Evolutionary conservation across 2,797 vertebrate genomes (phyloP), one percentile per base, ranked within the genome.

Genomic region (Spizella passerina): DNA sequence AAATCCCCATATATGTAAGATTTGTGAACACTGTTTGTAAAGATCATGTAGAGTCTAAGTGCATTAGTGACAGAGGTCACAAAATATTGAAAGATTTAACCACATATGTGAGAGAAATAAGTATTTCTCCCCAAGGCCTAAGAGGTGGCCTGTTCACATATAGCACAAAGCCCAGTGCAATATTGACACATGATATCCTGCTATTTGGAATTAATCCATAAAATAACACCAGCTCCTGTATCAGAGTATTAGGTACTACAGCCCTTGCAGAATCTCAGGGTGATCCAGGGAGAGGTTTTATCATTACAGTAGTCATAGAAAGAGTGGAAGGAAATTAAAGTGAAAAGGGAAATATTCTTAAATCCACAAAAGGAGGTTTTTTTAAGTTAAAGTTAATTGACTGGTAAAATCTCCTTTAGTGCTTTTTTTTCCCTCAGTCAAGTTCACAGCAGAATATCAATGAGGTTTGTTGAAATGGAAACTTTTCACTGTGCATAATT

Each of bases 401-500:
- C 68, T 84, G 34, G 83, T 72, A 93, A 88, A 93, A 92, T 88
- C 49, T 94, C 85, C 49, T 86, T 92, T 87, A 96, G 79, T 96
- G 86, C 22, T 63, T 82, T 61, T 78, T 64, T 66, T 23, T 4
- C 1, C 5, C 44, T 56, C 76, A 95, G 92, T 97, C 89, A 97
- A 97, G 79, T 90, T 96, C 88, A 83, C 52, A 85, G 92, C 79
- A 93, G 95, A 97, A 96, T 97, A 96, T 88, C 96, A 97, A 97
- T 82, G 93, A 97, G 88, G 64, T 55, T 96, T 94, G 69, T 88
- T 97, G 94, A 97, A 98, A 97, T 92, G 87, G 91, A 97, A 98
- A 96, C 92, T 95, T 96, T 97, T 97, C 85, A 92, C 84, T 60
- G 13, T 94, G 94, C 82, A 96, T 98, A 97, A 97, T 97, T 96